Evolutionary conservation across 2,113 vertebrate genomes (phyloP).

Genomic region (Centropus bengalensis): DNA sequence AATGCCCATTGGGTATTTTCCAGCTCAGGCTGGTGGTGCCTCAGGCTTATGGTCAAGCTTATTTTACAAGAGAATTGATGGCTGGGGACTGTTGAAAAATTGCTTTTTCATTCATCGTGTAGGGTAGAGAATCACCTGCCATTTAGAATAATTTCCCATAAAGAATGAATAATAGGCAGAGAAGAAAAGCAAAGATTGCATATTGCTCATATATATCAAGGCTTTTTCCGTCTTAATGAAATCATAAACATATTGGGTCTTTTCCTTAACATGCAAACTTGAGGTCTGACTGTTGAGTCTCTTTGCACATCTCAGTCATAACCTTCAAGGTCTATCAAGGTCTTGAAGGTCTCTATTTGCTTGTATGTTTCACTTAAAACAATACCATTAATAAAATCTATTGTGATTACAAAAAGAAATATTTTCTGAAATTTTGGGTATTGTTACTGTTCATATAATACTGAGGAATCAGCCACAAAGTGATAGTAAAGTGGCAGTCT

Average conservation of each 20-base stretch:
- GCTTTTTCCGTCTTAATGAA: background rate
- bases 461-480: background rate
- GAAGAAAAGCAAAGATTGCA: background rate
- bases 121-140: background rate
- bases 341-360: background rate
- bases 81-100: background rate
- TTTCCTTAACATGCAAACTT: background rate
- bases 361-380: background rate
- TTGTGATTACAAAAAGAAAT: background rate
- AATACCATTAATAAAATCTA: background rate
- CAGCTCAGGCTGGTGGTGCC: background rate
- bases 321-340: background rate
- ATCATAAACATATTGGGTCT: background rate
- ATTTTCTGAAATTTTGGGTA: background rate
- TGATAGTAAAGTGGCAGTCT: background rate
- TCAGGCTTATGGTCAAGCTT: background rate
- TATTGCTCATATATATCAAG: background rate
- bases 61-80: constrained; percentile 37
- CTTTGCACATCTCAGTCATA: background rate
- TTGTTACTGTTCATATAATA: background rate
- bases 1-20: constrained; percentile 3
- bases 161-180: background rate
- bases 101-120: background rate
- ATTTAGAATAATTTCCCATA: constrained; percentile 4
- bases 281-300: background rate